phyloP scores from a whole-genome alignment of 2,797 vertebrate genomes.

The Percopsis omiscomaycus region DNA sequence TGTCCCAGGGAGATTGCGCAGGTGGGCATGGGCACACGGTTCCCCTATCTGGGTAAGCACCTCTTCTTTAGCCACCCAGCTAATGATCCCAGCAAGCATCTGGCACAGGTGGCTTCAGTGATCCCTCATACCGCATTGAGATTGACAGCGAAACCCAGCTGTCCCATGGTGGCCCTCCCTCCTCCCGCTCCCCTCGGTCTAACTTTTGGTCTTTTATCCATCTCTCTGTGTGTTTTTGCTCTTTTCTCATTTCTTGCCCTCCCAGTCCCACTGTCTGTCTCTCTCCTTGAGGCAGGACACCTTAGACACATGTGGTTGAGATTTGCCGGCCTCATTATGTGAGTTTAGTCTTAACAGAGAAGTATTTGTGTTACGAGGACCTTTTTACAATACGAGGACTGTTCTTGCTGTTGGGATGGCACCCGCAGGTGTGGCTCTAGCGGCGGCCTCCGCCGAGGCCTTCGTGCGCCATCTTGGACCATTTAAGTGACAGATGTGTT shows the following conservation, averaged over 20 bases:
- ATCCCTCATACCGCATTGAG: slow-evolving; percentile 53
- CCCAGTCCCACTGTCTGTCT: neutral
- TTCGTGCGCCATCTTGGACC: slow-evolving; percentile 81
- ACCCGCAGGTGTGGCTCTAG: slow-evolving; percentile 84
- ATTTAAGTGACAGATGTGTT: slow-evolving; percentile 83
- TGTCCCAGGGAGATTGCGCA: slow-evolving; percentile 64
- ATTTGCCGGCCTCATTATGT: slow-evolving; percentile 79
- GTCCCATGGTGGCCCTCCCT: slow-evolving; percentile 7
- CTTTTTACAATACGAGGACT: slow-evolving; percentile 85
- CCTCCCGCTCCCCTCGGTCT: neutral
- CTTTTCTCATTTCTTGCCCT: neutral
- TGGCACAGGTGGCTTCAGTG: slow-evolving; percentile 51
- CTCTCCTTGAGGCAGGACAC: slow-evolving; percentile 33
- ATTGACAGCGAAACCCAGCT: slow-evolving; percentile 38
- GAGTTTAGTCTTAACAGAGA: slow-evolving; percentile 79
- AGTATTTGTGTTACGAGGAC: slow-evolving; percentile 82
- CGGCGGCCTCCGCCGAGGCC: slow-evolving; percentile 82
- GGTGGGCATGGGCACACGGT: slow-evolving; percentile 51
- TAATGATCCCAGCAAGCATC: slow-evolving; percentile 68
- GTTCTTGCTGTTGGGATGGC: slow-evolving; percentile 86
- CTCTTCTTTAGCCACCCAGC: slow-evolving; percentile 57
- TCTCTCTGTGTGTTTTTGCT: neutral
- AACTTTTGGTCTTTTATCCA: neutral
- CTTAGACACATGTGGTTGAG: slow-evolving; percentile 80
- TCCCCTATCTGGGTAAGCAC: slow-evolving; percentile 62